A percentile compares a stretch with the other conserved stretches of the same genome.
Evolutionary conservation across 2,113 vertebrate species (phyloP).

Genomic region (Passer montanus): DNA sequence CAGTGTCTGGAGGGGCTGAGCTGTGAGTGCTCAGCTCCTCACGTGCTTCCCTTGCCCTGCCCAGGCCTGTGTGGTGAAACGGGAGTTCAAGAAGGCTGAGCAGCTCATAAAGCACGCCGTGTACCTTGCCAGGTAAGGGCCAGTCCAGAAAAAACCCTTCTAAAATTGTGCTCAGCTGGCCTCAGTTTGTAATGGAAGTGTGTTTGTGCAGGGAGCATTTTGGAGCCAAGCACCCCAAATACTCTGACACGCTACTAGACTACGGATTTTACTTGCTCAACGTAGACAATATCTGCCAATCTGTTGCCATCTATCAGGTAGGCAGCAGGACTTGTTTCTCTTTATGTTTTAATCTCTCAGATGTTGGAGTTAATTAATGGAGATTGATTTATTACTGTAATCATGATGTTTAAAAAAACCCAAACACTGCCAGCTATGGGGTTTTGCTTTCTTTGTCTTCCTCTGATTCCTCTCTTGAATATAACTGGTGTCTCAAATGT

Average conservation of each 20-base stretch:
- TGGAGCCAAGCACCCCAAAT: slow-evolving; percentile 97
- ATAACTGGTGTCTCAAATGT: background rate
- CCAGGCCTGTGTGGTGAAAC: slow-evolving; percentile 97
- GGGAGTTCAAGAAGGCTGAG: slow-evolving; percentile 98
- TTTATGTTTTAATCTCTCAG: background rate
- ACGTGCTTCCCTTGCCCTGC: background rate
- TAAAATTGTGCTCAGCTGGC: accelerated
- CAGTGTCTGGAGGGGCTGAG: background rate
- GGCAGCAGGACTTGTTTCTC: background rate
- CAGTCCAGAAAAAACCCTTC: background rate
- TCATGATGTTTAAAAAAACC: background rate
- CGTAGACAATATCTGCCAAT: slow-evolving; percentile 99
- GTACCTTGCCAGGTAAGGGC: slow-evolving; percentile 90
- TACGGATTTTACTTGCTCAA: slow-evolving; percentile 99
- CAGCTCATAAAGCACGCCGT: slow-evolving; percentile 98
- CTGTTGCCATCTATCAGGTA: slow-evolving; percentile 98
- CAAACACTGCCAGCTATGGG: accelerated
- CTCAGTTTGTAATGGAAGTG: background rate
- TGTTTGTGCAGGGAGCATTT: slow-evolving; percentile 90
- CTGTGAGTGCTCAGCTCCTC: background rate
- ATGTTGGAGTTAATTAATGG: background rate
- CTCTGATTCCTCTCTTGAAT: background rate
- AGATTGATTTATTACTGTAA: background rate
- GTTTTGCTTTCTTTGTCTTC: background rate
- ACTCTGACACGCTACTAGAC: slow-evolving; percentile 96